Evolutionary conservation across 2,888 invertebrate species (phyloP).

Genomic region (Campoletis raptor): DNA sequence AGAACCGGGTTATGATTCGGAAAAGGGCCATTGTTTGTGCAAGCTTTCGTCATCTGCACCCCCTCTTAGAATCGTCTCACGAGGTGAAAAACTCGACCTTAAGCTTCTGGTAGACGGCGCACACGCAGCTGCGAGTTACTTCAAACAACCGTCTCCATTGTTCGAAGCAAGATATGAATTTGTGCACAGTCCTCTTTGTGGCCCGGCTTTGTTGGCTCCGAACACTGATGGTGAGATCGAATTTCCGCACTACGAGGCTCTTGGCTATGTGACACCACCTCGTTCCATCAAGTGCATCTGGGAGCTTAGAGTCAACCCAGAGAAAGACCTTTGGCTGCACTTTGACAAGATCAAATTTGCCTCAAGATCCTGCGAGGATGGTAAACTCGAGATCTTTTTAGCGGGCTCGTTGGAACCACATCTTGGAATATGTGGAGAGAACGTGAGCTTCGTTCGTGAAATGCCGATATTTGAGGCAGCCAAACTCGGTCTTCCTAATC

Average conservation of each 20-base stretch:
- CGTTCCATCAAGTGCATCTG: constrained; percentile 89
- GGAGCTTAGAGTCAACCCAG: constrained; percentile 93
- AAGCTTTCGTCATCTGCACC: constrained; percentile 86
- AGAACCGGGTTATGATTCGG: constrained; percentile 89
- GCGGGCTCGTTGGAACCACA: constrained; percentile 91
- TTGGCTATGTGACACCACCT: constrained; percentile 86
- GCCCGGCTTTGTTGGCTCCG: constrained; percentile 92
- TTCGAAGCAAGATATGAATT: constrained; percentile 96
- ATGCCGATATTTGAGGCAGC: constrained; percentile 92
- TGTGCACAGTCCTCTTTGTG: constrained; percentile 95
- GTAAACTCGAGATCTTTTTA: constrained; percentile 93
- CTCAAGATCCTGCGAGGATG: constrained; percentile 94
- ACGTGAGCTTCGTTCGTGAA: constrained; percentile 92
- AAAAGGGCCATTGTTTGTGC: constrained; percentile 91
- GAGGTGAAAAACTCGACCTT: constrained; percentile 92
- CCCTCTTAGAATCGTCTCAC: constrained; percentile 90
- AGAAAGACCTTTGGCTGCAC: constrained; percentile 94
- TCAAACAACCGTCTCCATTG: constrained; percentile 93
- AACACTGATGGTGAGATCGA: constrained; percentile 94
- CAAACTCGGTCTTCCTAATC: constrained; percentile 88
- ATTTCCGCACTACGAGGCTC: constrained; percentile 93
- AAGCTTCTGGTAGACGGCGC: constrained; percentile 94
- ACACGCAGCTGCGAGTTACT: constrained; percentile 94
- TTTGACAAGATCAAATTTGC: constrained; percentile 95
- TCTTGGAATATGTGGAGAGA: constrained; percentile 94